Evolutionary conservation across 2,888 invertebrate species (phyloP).

Genomic region (Ligdia adustata): DNA sequence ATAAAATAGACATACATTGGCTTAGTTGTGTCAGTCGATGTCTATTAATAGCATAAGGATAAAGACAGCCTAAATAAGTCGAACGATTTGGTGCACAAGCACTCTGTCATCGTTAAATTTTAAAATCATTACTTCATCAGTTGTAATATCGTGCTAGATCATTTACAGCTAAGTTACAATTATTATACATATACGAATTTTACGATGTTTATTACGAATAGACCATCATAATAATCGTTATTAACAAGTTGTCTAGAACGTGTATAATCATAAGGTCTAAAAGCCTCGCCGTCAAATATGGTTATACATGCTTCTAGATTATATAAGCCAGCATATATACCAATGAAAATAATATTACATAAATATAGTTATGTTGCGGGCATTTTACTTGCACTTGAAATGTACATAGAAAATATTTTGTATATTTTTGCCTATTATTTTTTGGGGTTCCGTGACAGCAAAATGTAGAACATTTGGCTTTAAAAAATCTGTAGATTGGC

Average conservation of each 20-base stretch:
- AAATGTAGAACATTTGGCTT: conserved; percentile 15
- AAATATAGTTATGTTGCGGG: conserved; percentile 13
- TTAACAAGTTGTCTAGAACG: not conserved
- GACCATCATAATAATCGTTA: conserved; percentile 2
- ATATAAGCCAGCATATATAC: conserved; percentile 1
- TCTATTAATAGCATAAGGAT: no score
- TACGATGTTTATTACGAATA: conserved; percentile 4
- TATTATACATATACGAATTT: not conserved
- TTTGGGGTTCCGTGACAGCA: conserved; percentile 37
- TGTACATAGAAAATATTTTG: conserved; percentile 43
- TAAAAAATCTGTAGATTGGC: conserved; percentile 28
- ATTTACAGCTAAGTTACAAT: conserved; percentile 7
- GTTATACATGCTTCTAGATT: conserved; percentile 1
- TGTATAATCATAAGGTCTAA: conserved; percentile 5
- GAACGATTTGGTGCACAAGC: not conserved
- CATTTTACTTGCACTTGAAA: conserved; percentile 28
- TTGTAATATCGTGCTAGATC: conserved; percentile 12
- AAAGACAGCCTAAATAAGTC: no score
- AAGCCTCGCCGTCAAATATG: conserved; percentile 8
- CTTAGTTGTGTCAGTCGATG: no score
- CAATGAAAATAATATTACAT: conserved; percentile 16
- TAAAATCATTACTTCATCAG: conserved; percentile 6
- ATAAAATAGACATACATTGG: no score
- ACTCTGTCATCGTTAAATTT: conserved; percentile 13
- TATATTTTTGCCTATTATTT: conserved; percentile 47